Conservation (phyloP, 2,797 vertebrate species). For the Aselliscus stoliczkanus region DNA sequence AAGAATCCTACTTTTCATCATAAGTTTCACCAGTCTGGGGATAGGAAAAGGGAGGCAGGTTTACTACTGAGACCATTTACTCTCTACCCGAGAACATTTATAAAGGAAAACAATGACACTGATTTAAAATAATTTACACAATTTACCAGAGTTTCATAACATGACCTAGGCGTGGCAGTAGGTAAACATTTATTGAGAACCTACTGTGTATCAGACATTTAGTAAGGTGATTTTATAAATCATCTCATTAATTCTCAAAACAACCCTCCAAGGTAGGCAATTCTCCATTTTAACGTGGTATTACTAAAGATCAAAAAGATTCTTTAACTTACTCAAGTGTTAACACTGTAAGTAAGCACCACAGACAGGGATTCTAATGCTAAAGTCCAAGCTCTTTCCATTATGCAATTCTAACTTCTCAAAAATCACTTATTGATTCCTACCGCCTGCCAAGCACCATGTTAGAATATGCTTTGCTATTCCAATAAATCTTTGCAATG, state of each 20-base stretch:
- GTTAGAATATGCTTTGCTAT: constrained; percentile 10
- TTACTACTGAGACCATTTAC: background rate
- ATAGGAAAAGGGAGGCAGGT: background rate
- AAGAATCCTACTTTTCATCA: constrained; percentile 12
- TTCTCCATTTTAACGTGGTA: background rate
- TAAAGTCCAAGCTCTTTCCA: constrained; percentile 46
- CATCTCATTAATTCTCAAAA: constrained; percentile 40
- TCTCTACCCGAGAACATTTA: background rate
- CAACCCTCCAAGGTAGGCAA: background rate
- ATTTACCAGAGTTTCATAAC: background rate
- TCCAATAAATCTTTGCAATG: constrained; percentile 34
- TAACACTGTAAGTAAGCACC: constrained; percentile 35
- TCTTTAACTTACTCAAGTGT: constrained; percentile 28
- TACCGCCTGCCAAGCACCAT: background rate
- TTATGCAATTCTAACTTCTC: constrained; percentile 38
- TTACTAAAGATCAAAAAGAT: constrained; percentile 30
- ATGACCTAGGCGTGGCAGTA: background rate
- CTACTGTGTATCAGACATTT: background rate
- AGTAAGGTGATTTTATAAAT: constrained; percentile 36
- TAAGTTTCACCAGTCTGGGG: background rate
- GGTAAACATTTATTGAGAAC: constrained; percentile 34
- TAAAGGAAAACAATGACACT: background rate
- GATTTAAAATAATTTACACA: constrained; percentile 41
- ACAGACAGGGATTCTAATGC: background rate
- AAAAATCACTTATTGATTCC: constrained; percentile 45